These are phyloP conservation scores for Tarsius wallacei DNA, from an alignment of 2,797 vertebrate species.

Conservation along the genomic window DNA sequence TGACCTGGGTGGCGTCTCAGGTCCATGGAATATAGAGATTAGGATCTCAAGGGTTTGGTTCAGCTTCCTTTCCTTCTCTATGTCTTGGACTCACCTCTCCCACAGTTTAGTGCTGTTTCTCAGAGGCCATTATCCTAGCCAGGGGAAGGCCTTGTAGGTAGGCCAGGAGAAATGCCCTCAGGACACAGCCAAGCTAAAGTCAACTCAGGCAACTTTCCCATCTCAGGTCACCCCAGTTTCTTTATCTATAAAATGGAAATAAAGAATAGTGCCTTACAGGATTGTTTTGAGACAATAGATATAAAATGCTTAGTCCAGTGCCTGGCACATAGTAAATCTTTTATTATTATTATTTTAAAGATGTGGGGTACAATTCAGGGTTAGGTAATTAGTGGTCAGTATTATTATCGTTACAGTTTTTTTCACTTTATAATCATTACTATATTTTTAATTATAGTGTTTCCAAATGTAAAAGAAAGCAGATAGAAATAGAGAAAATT, in stretches of 20 bases:
- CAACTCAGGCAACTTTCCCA: conserved; percentile 87
- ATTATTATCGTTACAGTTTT: too few species aligned
- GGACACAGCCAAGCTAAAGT: conserved; percentile 82
- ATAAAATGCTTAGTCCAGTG: neutral
- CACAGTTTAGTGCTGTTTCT: conserved; percentile 95
- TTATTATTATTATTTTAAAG: too few species aligned
- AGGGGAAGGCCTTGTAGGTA: conserved; percentile 73
- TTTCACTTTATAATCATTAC: too few species aligned
- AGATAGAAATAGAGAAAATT: too few species aligned
- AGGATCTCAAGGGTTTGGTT: conserved; percentile 65
- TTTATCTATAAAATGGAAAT: neutral
- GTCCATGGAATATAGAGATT: conserved; percentile 41
- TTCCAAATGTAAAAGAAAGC: too few species aligned
- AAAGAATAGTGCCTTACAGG: neutral
- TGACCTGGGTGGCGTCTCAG: neutral
- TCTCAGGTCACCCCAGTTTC: conserved; percentile 76
- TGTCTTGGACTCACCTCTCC: conserved; percentile 94
- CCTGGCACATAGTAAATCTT: neutral
- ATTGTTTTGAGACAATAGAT: neutral
- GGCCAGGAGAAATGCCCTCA: conserved; percentile 80
- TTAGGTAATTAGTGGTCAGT: too few species aligned
- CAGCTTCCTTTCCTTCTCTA: conserved; percentile 54
- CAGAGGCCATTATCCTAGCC: conserved; percentile 94
- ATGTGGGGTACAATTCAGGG: too few species aligned
- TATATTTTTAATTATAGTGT: too few species aligned